Evolutionary conservation across 2,113 vertebrate genomes (phyloP), one percentile per base, ranked within the genome.

Genomic region (Pygoscelis adeliae): DNA sequence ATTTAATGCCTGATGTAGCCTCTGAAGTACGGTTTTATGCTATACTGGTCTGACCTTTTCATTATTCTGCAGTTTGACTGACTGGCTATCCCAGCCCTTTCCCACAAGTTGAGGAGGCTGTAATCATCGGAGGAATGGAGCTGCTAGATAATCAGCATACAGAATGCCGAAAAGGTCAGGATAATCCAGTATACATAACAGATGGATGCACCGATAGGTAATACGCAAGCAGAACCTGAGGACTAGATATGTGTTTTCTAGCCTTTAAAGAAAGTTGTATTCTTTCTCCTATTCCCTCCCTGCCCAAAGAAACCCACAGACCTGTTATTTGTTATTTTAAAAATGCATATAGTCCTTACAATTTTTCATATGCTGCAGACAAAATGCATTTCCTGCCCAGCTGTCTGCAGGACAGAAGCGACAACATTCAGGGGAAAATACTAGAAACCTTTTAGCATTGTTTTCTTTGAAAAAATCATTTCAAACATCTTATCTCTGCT

Each of bases 1-100:
- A 86, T 65, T 34, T 61, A 79, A 90, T 81, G 79, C 84, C 56
- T 92, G 74, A 18, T 72, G 55, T 36, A 81, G 89, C 29, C 69
- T 88, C 79, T 87, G 87, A 96, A 96, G 80, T 80, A 61, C 7
- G 23, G 79, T 47, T 66, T 77, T 21, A 10, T 89, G 80, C 76
- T 83, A 9, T 91, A 27, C 61, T 27, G 52, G 58, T 67, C 82
- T 95, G 96, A 97, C 97, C 96, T 98, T 97, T 97, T 96, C 77
- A 63, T 73, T 91, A 71, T 83, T 79, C 55, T 78, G 77, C 76
- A 38, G 42, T 87, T 92, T 78, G 96, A 94, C 30, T 94, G 95
- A 87, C 44, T 87, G 89, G 65, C 85, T 63, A 4, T 20, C 55
- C 92, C 69, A 82, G 62, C n/a, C 81, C 69, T 73, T 63, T 63